Conservation (phyloP, 2,113 vertebrate genomes). For the Heterotis niloticus region DNA sequence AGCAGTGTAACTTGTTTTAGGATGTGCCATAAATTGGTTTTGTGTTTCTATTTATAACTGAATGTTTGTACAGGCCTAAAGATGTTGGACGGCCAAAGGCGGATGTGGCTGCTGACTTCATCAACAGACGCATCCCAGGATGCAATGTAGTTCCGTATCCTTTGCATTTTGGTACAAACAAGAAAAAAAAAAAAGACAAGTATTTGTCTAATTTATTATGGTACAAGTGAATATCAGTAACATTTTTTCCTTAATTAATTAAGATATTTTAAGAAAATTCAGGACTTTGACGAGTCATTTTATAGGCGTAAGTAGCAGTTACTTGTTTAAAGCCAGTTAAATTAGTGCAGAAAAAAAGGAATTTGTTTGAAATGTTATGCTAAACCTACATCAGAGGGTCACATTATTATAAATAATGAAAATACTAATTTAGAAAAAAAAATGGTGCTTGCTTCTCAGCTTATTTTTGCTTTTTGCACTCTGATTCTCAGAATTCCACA, state of each 20-base stretch:
- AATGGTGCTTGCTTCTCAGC: too few relatives aligned
- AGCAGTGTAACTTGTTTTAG: neutral
- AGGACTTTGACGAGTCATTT: conserved; percentile 90
- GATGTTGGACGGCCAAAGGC: conserved; percentile 93
- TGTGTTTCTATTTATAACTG: neutral
- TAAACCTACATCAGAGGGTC: neutral
- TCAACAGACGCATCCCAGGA: conserved; percentile 83
- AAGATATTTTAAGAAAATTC: conserved; percentile 95
- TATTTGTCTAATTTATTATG: neutral
- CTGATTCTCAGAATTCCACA: conserved; percentile 84
- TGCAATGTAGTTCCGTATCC: conserved; percentile 94
- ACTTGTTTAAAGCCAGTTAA: neutral
- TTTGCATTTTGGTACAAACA: conserved; percentile 44
- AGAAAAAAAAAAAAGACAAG: neutral
- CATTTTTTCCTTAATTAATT: conserved; percentile 52
- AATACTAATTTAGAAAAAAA: too few relatives aligned
- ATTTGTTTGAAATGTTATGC: neutral
- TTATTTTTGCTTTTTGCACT: neutral
- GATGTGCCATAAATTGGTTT: neutral
- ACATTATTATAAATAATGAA: too few relatives aligned
- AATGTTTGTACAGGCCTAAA: conserved; percentile 69
- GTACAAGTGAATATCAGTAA: neutral
- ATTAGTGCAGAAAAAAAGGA: neutral
- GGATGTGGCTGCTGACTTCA: conserved; percentile 90
- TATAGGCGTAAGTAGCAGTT: conserved; percentile 80